These are phyloP conservation scores for Camponotus fellah DNA, from an alignment of 2,888 invertebrate species.

Conservation along the genomic window DNA sequence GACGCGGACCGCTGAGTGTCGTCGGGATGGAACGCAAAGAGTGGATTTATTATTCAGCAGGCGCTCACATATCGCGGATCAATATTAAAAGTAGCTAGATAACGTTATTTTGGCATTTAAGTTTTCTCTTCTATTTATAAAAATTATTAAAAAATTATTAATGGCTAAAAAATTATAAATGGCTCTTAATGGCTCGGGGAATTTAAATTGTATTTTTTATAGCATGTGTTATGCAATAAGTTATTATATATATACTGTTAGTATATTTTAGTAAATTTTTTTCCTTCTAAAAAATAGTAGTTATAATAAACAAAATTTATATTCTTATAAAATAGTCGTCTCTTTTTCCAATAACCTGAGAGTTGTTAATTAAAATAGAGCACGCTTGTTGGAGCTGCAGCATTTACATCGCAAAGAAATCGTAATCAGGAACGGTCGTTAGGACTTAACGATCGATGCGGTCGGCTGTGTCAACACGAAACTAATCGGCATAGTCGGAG, in stretches of 20 bases:
- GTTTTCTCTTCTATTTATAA: not conserved
- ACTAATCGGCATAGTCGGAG: constrained; percentile 80
- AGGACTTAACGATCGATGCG: constrained; percentile 70
- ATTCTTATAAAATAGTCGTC: not conserved
- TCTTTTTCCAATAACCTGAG: not conserved
- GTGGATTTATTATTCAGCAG: constrained; percentile 49
- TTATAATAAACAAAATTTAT: not conserved
- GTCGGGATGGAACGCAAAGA: constrained; percentile 30
- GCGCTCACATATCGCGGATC: constrained; percentile 23
- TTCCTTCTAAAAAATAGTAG: not conserved
- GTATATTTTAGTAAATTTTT: not conserved
- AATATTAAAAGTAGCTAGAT: constrained; percentile 1
- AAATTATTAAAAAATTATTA: not conserved
- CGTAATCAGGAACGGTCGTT: constrained; percentile 70
- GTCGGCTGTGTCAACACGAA: constrained; percentile 70
- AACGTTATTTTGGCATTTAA: constrained; percentile 18
- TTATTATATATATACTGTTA: too few relatives aligned
- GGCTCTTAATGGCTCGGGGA: not conserved
- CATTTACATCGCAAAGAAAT: constrained; percentile 64
- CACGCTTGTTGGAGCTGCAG: constrained; percentile 73
- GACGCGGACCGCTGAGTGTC: constrained; percentile 23
- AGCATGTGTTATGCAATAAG: not conserved
- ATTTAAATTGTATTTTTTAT: not conserved
- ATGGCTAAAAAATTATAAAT: not conserved
- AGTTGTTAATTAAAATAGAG: constrained; percentile 17